Evolutionary conservation across 2,797 vertebrate genomes (phyloP).

Genomic region (Nasua narica): DNA sequence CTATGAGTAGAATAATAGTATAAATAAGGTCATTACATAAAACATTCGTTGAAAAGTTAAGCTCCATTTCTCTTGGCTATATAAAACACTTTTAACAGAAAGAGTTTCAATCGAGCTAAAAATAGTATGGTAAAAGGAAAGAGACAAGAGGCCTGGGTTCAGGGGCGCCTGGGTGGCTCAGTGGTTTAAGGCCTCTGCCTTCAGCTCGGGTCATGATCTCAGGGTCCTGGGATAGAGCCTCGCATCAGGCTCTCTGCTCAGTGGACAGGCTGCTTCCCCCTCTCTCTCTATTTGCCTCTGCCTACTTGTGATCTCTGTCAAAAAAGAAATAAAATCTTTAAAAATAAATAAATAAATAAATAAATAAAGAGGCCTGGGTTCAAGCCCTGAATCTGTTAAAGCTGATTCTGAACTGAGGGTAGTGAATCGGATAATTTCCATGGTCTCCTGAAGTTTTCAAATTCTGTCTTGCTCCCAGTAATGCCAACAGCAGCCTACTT

Average conservation of each 20-base stretch:
- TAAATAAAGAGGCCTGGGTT: not conserved
- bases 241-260: too few relatives aligned
- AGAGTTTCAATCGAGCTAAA: conserved; percentile 15
- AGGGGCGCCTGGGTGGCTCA: too few relatives aligned
- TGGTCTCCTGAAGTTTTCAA: not conserved
- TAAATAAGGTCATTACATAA: conserved; percentile 38
- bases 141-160: not conserved
- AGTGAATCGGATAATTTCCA: not conserved
- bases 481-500: not conserved
- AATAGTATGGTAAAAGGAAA: not conserved
- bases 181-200: too few relatives aligned
- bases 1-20: not conserved
- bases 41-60: conserved; percentile 28
- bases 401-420: not conserved
- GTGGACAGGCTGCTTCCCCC: too few relatives aligned
- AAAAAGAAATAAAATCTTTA: too few relatives aligned
- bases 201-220: too few relatives aligned
- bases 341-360: too few relatives aligned
- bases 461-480: not conserved
- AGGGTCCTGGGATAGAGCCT: too few relatives aligned
- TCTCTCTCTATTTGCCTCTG: too few relatives aligned
- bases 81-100: not conserved
- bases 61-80: not conserved
- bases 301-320: too few relatives aligned
- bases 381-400: not conserved